Conservation (phyloP, 2,113 vertebrate genomes). For the Eulacestoma nigropectus region DNA sequence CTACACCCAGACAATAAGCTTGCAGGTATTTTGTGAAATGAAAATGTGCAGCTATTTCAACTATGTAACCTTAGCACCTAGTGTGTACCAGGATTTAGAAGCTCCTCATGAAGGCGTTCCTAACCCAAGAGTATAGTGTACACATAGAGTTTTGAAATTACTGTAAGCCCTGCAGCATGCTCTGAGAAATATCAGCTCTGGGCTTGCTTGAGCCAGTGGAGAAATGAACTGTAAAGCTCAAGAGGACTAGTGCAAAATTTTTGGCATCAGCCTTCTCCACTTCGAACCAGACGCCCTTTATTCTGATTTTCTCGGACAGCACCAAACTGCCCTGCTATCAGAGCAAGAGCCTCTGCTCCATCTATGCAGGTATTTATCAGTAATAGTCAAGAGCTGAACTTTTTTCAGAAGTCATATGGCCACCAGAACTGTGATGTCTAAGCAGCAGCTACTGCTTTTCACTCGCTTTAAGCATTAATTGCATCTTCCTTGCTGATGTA, state of each 20-base stretch:
- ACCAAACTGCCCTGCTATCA: neutral
- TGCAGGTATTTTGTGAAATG: neutral
- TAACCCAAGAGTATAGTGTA: neutral
- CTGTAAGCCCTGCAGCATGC: neutral
- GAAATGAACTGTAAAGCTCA: neutral
- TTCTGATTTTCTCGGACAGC: neutral
- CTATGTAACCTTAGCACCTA: neutral
- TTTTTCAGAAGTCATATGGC: neutral
- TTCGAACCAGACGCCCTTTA: neutral
- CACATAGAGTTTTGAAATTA: neutral
- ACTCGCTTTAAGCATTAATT: neutral
- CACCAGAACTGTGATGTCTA: neutral
- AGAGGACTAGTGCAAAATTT: neutral
- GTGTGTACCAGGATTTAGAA: neutral
- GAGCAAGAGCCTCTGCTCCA: neutral
- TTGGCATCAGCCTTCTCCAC: neutral
- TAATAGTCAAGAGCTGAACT: neutral
- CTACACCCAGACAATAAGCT: neutral
- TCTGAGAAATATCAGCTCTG: conserved; percentile 12
- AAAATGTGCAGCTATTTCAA: neutral
- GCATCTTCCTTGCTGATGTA: neutral
- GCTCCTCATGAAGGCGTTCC: neutral
- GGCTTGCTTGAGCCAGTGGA: neutral
- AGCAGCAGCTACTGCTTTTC: neutral
- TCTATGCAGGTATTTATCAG: neutral